Conservation (phyloP, 2,888 invertebrate species). For the Apodemia duryi region DNA sequence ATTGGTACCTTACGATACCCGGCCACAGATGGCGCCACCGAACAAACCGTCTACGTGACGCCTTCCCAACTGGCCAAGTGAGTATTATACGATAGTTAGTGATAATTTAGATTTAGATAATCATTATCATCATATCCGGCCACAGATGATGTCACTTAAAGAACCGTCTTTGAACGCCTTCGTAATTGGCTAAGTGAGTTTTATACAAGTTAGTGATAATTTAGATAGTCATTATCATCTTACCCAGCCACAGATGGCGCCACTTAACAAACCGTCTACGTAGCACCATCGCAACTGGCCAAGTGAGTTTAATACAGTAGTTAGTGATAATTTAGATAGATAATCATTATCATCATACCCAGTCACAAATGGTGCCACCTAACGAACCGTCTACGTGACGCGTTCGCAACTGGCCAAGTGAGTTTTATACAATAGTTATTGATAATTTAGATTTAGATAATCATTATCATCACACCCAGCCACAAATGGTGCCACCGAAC, state of each 20-base stretch:
- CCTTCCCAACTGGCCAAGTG: slow-evolving; percentile 60
- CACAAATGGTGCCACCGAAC: no score
- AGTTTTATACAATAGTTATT: slow-evolving; percentile 13
- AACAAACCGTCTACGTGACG: slow-evolving; percentile 61
- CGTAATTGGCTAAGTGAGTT: slow-evolving; percentile 41
- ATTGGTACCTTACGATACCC: slow-evolving; percentile 59
- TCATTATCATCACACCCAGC: no score
- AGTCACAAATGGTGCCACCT: slow-evolving; percentile 36
- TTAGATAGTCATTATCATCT: no score
- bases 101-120: no score
- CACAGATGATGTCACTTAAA: slow-evolving; percentile 21
- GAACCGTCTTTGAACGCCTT: no score
- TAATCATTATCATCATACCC: slow-evolving; percentile 38
- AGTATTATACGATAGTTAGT: slow-evolving; percentile 11
- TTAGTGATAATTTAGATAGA: no score
- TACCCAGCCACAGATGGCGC: slow-evolving; percentile 44
- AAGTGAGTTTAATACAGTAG: slow-evolving; percentile 38
- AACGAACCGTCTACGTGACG: slow-evolving; percentile 60
- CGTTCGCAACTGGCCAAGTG: slow-evolving; percentile 60
- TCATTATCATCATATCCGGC: slow-evolving; percentile 42
- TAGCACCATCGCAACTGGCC: slow-evolving; percentile 47
- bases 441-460: no score
- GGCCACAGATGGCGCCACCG: slow-evolving; percentile 36
- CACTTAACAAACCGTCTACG: no score
- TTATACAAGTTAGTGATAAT: no score